Evolutionary conservation across 1,140 invertebrate species (phyloP).

Genomic region (Neuroterus valhalla): DNA sequence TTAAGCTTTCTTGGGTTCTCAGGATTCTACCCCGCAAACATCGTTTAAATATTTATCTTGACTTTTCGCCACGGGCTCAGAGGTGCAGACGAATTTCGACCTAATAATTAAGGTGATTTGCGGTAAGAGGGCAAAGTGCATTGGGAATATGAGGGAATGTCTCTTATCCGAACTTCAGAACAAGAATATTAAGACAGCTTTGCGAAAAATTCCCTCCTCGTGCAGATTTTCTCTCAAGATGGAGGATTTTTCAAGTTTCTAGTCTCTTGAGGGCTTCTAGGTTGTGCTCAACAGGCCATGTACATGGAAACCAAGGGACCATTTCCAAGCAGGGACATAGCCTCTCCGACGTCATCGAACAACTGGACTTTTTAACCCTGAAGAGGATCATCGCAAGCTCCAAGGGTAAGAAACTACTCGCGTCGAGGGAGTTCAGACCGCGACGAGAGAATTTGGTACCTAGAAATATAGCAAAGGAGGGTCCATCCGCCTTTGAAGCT

Average conservation of each 20-base stretch:
- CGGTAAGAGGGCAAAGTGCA: conserved; percentile 58
- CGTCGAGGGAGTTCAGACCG: too few relatives aligned
- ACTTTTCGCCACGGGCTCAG: conserved; percentile 35
- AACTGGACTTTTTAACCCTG: not conserved
- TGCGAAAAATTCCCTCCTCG: conserved; percentile 54
- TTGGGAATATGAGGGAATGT: conserved; percentile 52
- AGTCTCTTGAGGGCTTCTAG: conserved; percentile 47
- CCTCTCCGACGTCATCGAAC: not conserved
- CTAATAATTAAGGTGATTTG: conserved; percentile 49
- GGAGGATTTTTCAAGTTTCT: conserved; percentile 40
- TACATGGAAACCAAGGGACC: conserved; percentile 7
- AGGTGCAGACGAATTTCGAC: conserved; percentile 42
- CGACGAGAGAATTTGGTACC: not conserved
- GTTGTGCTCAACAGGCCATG: conserved; percentile 45
- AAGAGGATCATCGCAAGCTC: too few relatives aligned
- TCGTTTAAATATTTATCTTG: conserved; percentile 28
- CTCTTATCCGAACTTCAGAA: conserved; percentile 44
- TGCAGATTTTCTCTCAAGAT: conserved; percentile 49
- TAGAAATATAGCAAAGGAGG: conserved; percentile 6
- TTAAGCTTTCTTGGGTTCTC: conserved; percentile 37
- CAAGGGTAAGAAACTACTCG: not conserved
- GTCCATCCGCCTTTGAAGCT: conserved; percentile 11
- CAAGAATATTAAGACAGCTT: conserved; percentile 47
- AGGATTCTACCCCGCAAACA: conserved; percentile 25
- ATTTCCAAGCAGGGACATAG: not conserved